Conservation (phyloP, 23 tunicate species). For the Corella eumyota region DNA sequence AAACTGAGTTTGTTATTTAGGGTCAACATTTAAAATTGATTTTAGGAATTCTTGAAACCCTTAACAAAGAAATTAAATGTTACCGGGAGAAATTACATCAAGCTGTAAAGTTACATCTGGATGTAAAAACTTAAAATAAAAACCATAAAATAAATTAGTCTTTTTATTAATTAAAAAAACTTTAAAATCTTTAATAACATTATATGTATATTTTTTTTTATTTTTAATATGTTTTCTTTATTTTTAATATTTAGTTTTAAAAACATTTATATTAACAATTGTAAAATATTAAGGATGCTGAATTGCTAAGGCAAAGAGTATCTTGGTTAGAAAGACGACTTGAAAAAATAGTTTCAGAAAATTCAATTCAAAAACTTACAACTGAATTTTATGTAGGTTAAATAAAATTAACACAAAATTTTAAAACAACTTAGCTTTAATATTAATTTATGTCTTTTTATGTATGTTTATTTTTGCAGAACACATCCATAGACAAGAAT, state of each 20-base stretch:
- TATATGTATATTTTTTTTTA: too few species aligned
- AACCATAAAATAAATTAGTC: neutral
- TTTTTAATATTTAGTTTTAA: neutral
- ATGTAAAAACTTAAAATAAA: constrained; percentile 1
- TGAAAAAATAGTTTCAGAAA: constrained; percentile 21
- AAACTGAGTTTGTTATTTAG: neutral
- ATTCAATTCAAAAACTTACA: constrained; percentile 9
- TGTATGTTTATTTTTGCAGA: too few species aligned
- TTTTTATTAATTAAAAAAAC: too few species aligned
- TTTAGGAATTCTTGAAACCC: neutral
- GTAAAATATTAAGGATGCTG: constrained; percentile 30
- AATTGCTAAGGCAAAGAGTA: constrained; percentile 30
- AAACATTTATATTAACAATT: neutral
- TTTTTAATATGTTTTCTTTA: too few species aligned
- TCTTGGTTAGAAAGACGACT: constrained; percentile 51
- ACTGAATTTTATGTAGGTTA: constrained; percentile 24
- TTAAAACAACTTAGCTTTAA: neutral
- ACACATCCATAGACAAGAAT: too few species aligned
- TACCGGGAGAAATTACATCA: constrained; percentile 30
- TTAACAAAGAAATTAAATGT: constrained; percentile 43
- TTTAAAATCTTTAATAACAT: too few species aligned
- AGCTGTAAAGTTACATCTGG: constrained; percentile 11
- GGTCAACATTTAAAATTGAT: neutral
- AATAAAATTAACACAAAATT: neutral
- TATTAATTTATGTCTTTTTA: too few species aligned